Evolutionary conservation across 2,888 invertebrate genomes (phyloP).

Genomic region (Ophion slaviceki): DNA sequence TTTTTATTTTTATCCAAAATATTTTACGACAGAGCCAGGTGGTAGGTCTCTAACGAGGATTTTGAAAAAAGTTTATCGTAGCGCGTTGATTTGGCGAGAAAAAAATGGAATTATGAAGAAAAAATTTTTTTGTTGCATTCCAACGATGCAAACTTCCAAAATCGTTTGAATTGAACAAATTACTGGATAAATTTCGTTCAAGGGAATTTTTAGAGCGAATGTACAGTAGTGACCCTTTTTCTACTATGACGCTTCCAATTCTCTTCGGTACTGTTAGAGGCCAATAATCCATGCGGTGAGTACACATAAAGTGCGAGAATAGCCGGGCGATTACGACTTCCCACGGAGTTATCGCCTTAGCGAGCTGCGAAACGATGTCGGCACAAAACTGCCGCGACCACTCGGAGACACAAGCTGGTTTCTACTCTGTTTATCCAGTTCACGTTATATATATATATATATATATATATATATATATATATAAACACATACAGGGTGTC

Average conservation of each 20-base stretch:
- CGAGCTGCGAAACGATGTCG: conserved; percentile 53
- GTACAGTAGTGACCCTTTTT: conserved; percentile 13
- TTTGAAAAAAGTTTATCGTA: too few species aligned
- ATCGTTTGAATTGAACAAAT: too few species aligned
- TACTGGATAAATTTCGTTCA: background rate
- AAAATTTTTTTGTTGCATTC: too few species aligned
- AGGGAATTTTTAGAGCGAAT: background rate
- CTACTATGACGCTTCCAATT: conserved; percentile 34
- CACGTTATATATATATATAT: conserved; percentile 19
- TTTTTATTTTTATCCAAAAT: too few species aligned
- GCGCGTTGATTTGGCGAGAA: too few species aligned
- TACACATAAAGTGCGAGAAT: conserved; percentile 46
- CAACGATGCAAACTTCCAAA: too few species aligned
- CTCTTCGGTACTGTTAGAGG: conserved; percentile 15
- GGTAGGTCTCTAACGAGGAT: too few species aligned
- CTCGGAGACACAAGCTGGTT: conserved; percentile 34
- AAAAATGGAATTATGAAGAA: too few species aligned
- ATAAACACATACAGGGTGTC: background rate
- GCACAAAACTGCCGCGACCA: conserved; percentile 44
- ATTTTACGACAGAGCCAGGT: too few species aligned
- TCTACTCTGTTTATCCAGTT: conserved; percentile 50
- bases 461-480: background rate
- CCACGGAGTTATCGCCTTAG: conserved; percentile 64
- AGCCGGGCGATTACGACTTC: conserved; percentile 60
- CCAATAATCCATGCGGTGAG: conserved; percentile 34